Percentiles rank a stretch among this genome's conserved stretches.
phyloP scores from a whole-genome alignment of 2,113 vertebrate species.

The Channa maculata region DNA sequence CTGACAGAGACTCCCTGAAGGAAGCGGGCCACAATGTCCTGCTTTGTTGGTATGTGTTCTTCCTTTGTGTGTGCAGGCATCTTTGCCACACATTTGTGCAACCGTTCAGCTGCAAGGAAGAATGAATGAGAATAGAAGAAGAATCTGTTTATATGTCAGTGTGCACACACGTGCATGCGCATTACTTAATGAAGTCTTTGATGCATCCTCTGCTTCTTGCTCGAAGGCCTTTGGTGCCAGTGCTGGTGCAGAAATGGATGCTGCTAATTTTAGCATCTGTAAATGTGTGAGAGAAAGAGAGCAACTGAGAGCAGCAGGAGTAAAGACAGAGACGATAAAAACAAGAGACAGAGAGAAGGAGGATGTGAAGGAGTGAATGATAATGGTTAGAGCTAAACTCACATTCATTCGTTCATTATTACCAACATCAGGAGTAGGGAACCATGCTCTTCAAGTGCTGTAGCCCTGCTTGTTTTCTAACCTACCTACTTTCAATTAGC shows the following conservation, averaged over 20 bases:
- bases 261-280: slow-evolving; percentile 76
- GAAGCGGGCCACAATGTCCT: slow-evolving; percentile 49
- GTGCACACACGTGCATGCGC: slow-evolving; percentile 29
- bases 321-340: slow-evolving; percentile 32
- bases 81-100: not conserved
- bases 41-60: slow-evolving; percentile 35
- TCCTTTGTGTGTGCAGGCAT: slow-evolving; percentile 21
- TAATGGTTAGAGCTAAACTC: slow-evolving; percentile 4
- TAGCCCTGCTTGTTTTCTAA: too few species aligned
- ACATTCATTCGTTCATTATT: not conserved
- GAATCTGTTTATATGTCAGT: not conserved
- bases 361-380: slow-evolving; percentile 39
- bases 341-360: slow-evolving; percentile 9
- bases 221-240: slow-evolving; percentile 61
- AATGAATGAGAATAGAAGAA: slow-evolving; percentile 51
- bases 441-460: too few species aligned
- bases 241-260: slow-evolving; percentile 67
- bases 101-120: slow-evolving; percentile 16
- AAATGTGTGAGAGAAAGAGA: slow-evolving; percentile 47
- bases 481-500: too few species aligned
- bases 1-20: slow-evolving; percentile 63
- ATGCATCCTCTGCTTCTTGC: slow-evolving; percentile 73
- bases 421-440: not conserved
- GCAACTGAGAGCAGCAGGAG: slow-evolving; percentile 6
- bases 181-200: slow-evolving; percentile 77